Evolutionary conservation across 2,113 vertebrate species (phyloP), one percentile per base, ranked within the genome.

Genomic region (Barbus barbus): DNA sequence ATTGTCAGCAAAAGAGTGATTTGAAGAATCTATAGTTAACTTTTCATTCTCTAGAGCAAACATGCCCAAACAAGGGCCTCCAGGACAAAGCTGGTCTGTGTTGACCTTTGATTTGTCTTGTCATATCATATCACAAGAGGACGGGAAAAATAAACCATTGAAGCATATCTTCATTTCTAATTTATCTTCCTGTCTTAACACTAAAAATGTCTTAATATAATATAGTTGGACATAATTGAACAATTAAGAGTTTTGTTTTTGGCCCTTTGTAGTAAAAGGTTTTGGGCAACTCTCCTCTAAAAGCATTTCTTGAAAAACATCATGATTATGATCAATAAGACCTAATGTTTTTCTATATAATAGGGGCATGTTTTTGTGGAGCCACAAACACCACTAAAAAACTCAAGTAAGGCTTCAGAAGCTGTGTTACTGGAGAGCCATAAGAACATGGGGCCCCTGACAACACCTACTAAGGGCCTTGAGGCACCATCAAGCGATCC

Each of bases 391-490:
- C 90, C 83, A 0, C 81, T 87, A 65, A 94, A 93, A 91, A 94
- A 94, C 0, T 93, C 93, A 51, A 78, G 93, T 86, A 96, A 94
- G 89, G 89, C 87, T 87, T 87, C 90, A 51, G 83, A 87, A 41
- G 73, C 56, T 0, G 73, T 89, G 0, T 82, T 92, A 83, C 77
- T 84, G 0, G 94, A 94, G 65, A 88, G 89, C 22, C 91, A 89
- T 65, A 85, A 85, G 1, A 91, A 88, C 78, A 93, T 96, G 87
- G 94, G 94, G 67, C 93, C 95, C 48, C 92, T 97, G 67, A 93
- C 95, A 8, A 98, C 97, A 0, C 97, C 98, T 1, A 96, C 97
- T 72, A 98, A 98, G 65, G 93, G 93, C 28, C 91, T 91, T 48
- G 95, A 96, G 63, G 83, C 11, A 0, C 83, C 91, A 20, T 91